Conservation (phyloP, 2,113 vertebrate genomes). For the Sula dactylatra region DNA sequence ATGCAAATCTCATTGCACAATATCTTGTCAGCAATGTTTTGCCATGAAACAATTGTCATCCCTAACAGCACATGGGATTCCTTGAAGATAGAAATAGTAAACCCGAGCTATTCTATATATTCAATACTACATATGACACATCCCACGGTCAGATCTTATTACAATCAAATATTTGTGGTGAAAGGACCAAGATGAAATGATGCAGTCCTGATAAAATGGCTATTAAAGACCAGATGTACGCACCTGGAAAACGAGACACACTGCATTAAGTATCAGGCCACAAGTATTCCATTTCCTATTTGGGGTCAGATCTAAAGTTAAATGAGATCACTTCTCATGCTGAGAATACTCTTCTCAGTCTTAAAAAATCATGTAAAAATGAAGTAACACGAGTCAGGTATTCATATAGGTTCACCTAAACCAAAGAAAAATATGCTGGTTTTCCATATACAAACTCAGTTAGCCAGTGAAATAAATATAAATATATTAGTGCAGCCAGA, state of each 20-base stretch:
- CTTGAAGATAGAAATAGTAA: constrained; percentile 14
- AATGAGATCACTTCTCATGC: constrained; percentile 24
- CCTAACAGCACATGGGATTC: neutral
- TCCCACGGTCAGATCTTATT: constrained; percentile 17
- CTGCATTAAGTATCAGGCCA: constrained; percentile 36
- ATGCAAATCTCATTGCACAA: constrained; percentile 41
- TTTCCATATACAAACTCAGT: neutral
- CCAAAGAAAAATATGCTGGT: neutral
- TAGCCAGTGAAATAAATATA: neutral
- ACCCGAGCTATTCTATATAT: neutral
- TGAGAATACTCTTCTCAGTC: neutral
- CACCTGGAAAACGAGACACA: constrained; percentile 56
- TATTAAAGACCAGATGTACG: constrained; percentile 60
- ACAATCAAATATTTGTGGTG: constrained; percentile 49
- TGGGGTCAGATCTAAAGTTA: constrained; percentile 27
- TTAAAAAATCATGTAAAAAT: neutral
- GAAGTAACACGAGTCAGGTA: neutral
- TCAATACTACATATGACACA: neutral
- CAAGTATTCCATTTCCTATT: constrained; percentile 47
- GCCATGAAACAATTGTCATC: constrained; percentile 1
- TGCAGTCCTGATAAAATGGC: constrained; percentile 53
- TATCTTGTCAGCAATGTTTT: constrained; percentile 43
- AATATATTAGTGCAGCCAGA: neutral
- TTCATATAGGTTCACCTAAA: neutral
- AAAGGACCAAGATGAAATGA: constrained; percentile 44